Percentiles rank a stretch among this genome's conserved stretches.
Conservation (phyloP, 2,113 vertebrate genomes). For the Syngnathus typhle region DNA sequence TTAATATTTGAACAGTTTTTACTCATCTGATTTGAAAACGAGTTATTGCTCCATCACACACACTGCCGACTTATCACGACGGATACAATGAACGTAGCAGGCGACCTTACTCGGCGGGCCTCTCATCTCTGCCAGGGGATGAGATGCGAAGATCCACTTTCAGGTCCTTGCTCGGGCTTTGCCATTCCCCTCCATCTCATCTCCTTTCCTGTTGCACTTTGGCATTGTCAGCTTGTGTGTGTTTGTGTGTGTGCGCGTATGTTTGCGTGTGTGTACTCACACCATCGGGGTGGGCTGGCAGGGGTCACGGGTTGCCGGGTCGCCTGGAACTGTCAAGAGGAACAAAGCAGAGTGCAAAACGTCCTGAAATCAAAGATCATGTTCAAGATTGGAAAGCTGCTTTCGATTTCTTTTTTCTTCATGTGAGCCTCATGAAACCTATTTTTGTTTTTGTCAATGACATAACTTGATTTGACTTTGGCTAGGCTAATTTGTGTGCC, state of each 20-base stretch:
- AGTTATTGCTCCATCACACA: too few relatives aligned
- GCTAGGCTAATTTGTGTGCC: conserved; percentile 78
- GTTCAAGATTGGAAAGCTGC: conserved; percentile 62
- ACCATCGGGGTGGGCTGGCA: conserved; percentile 70
- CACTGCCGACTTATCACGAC: too few relatives aligned
- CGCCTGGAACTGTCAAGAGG: conserved; percentile 67
- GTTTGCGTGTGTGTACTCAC: conserved; percentile 38
- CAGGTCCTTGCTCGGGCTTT: conserved; percentile 31
- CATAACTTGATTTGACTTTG: conserved; percentile 80
- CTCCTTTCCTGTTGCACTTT: conserved; percentile 30
- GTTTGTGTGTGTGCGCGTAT: conserved; percentile 49
- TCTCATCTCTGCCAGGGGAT: conserved; percentile 69
- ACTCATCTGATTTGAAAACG: too few relatives aligned
- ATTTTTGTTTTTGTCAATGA: conserved; percentile 81
- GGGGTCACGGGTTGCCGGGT: conserved; percentile 67
- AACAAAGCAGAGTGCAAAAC: conserved; percentile 68
- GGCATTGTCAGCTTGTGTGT: conserved; percentile 46
- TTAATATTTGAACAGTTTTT: too few relatives aligned
- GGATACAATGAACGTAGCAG: conserved; percentile 18
- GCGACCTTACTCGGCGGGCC: conserved; percentile 44
- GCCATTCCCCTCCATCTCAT: not conserved
- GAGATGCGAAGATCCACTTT: conserved; percentile 65
- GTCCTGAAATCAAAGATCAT: conserved; percentile 72
- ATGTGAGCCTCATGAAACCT: conserved; percentile 75
- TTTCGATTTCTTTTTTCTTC: conserved; percentile 44